Percentiles rank a stretch among this genome's conserved stretches.
These are phyloP conservation scores for Ostrea edulis DNA, from an alignment of 1,140 invertebrate species.

Conservation along the genomic window DNA sequence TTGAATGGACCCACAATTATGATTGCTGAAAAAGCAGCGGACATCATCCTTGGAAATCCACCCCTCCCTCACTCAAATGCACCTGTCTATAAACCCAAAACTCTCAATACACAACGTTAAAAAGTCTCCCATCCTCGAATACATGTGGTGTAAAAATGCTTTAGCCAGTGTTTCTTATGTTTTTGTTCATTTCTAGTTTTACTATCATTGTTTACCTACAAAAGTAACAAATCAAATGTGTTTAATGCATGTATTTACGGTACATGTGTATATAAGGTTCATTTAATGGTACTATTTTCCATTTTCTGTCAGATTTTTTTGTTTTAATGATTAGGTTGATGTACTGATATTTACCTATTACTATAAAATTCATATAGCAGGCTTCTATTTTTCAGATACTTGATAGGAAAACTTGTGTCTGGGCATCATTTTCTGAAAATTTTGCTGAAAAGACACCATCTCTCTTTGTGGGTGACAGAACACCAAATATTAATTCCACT, in stretches of 20 bases:
- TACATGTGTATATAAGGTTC: background rate
- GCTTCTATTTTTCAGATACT: background rate
- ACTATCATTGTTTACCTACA: background rate
- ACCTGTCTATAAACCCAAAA: conserved; percentile 74
- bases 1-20: conserved; percentile 82
- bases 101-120: conserved; percentile 70
- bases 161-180: background rate
- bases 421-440: background rate
- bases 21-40: conserved; percentile 82
- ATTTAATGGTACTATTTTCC: no score
- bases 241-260: background rate
- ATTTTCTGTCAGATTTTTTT: background rate
- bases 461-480: no score
- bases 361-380: background rate
- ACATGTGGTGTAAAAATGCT: no score
- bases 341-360: background rate
- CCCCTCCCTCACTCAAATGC: conserved; percentile 73
- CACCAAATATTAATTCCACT: no score
- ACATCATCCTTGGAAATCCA: conserved; percentile 78
- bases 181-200: background rate
- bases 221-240: background rate
- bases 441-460: no score
- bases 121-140: background rate
- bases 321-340: background rate
- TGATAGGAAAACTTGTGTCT: background rate